Evolutionary conservation across 2,797 vertebrate genomes (phyloP), one percentile per base, ranked within the genome.

Genomic region (Leptoclinus maculatus): DNA sequence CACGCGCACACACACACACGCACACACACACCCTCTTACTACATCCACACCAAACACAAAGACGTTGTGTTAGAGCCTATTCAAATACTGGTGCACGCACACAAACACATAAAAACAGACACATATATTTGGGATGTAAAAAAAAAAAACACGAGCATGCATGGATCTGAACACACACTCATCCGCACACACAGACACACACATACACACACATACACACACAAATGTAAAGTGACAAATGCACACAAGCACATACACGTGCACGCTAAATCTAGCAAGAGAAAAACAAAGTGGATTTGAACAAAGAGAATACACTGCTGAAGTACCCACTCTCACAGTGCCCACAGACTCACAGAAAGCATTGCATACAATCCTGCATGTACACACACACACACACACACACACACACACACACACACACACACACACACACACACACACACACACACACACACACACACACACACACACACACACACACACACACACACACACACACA

Each of bases 331-430:
- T 72, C 64, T 66, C 71, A 89, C 67, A 41, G 57, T 72, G 76
- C 80, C 76, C 83, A 84, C 77, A 78, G 19, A 79, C 80, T 71
- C 83, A 84, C 77, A 78, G 19, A 79, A 83, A 71, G 66, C n/a
- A 83, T 74, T 71, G 9, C 53, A 58, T 29, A 21, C n/a, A 21
- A 36, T 10, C 27, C 13, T 25, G n/a, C 36, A 29, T 16, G 11
- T 13, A 6, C 13, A 45, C 45, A n/a, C 45, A 58, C 13, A 12
- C 56, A 43, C 51, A 68, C 43, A 49, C 43, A 71, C 41, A 54
- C 23, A 5, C 36, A 47, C 45, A 63, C 53, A 73, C 25, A 63
- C 71, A 21, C 65, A 4, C 57, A 3, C 7, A 14, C 17, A 2
- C 47, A 8, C 12, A 32, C 23, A 29, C 67, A n/a, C 29, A 23